phyloP scores from a whole-genome alignment of 2,797 vertebrate genomes.

The Smutsia temminckii region DNA sequence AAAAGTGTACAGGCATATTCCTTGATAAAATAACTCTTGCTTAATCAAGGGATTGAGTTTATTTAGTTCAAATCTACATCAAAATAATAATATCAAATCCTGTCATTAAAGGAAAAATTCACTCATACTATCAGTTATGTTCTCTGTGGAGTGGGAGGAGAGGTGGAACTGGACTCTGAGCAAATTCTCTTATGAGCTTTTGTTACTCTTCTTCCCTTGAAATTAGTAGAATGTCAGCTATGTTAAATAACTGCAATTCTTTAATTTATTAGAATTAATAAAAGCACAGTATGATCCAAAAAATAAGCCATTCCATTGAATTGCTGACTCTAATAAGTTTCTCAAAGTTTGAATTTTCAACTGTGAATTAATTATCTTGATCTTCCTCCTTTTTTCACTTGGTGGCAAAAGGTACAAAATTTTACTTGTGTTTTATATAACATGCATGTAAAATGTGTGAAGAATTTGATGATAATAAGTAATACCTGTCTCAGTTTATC shows the following conservation, averaged over 20 bases:
- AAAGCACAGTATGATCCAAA: constrained; percentile 68
- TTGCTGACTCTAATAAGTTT: constrained; percentile 42
- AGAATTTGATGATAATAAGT: constrained; percentile 29
- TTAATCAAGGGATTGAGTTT: constrained; percentile 66
- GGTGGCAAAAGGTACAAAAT: not conserved
- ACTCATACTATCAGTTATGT: constrained; percentile 56
- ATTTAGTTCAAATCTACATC: constrained; percentile 70
- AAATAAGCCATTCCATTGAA: constrained; percentile 53
- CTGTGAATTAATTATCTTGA: constrained; percentile 4
- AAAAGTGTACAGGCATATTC: constrained; percentile 6
- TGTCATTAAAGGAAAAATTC: constrained; percentile 62
- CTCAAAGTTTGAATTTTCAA: constrained; percentile 56
- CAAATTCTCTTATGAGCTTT: constrained; percentile 65
- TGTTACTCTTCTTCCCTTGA: constrained; percentile 61
- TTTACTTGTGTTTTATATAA: not conserved
- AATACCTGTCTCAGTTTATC: not conserved
- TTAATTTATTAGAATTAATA: constrained; percentile 76
- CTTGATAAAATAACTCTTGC: constrained; percentile 46
- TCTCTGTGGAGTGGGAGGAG: constrained; percentile 64
- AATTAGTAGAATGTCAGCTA: constrained; percentile 73
- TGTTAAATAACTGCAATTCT: constrained; percentile 71
- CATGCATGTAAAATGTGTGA: not conserved
- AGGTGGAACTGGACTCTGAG: constrained; percentile 61
- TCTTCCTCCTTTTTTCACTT: not conserved
- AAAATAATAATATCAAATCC: constrained; percentile 74